Base-by-base conservation (phyloP, 2,888 invertebrate species). In the Timema podura region DNA sequence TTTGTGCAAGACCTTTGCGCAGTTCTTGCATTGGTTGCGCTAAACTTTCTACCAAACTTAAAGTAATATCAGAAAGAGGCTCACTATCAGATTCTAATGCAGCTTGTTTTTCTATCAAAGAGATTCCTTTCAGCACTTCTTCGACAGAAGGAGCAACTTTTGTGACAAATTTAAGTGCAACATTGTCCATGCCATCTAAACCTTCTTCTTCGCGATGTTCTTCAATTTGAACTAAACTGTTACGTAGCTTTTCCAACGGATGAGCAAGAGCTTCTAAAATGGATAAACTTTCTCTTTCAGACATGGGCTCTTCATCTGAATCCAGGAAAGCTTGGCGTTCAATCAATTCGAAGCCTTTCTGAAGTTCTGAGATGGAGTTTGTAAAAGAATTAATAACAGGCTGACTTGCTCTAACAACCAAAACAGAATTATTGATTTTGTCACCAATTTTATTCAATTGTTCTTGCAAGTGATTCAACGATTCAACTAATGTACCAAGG, bases 191-290 rank as follows among this genome's bases (percentile, higher is more conserved):
- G 30, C 30, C 30, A 30, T 30, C 30, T 61, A 61, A 44, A n/a
- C 57, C 30, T n/a, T 61, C 16, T 44, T 15, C 61, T 30, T 6
- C 44, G 9, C 10, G 0, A 11, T 61, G 11, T 9, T 16, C 6
- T 44, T 61, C 61, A 6, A 61, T 61, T 6, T 13, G 10, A 61
- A 30, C 13, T 61, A 61, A 61, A 8, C 30, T 44, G 44, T 61
- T 30, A 61, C 10, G 84, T 54, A 85, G 81, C 75, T 79, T 81
- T 6, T 81, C 77, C 0, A 83, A 81, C 0, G 84, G 83, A 68
- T 78, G 75, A 6, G 78, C 76, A 9, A 80, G 75, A 44, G 73
- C 75, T 69, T 79, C 76, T 47, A 82, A 73, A 54, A 80, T 71
- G 57, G 79, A 77, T 80, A 79, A 9, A 70, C 82, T 81, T 47